Evolutionary conservation across 2,888 invertebrate species (phyloP), one percentile per base, ranked within the genome.

Genomic region (Seira sanloemensis): DNA sequence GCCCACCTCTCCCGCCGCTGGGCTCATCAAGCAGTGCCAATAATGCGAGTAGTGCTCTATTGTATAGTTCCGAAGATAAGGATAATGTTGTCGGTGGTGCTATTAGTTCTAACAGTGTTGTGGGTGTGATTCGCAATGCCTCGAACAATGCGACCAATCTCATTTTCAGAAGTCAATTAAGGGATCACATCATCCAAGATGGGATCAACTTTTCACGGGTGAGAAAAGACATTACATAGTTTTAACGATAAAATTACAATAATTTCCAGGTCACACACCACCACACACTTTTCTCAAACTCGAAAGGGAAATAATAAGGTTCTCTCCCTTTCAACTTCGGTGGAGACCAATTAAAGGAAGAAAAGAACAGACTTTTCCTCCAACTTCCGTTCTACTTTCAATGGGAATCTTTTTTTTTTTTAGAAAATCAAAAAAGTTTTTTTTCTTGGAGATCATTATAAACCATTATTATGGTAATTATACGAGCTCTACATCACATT

Each of bases 191-290:
- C 73, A 86, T 87, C 73, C 88, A 87, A 68, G 88, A 88, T 77
- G 86, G 87, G 76, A 86, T 88, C 80, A 86, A 87, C 78, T 86
- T 88, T 86, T 88, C 88, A 68, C 79, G 88, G 86, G 88, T 88
- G 74, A 88, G 86, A 71, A 19, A 58, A 4, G 37, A 37, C n/a
- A n/a, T n/a, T n/a, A n/a, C n/a, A n/a, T n/a, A 37, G 5, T 37
- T 37, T 37, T 37, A n/a, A n/a, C n/a, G n/a, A 37, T 37, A 37
- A 12, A 37, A 4, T 37, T 37, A 12, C 4, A n/a, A 37, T 7
- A 37, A 37, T 4, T 37, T 37, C 37, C 37, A 37, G 37, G 37
- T 37, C 37, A 37, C 37, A 7, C n/a, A 18, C 5, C n/a, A 58
- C 5, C n/a, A 16, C 46, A 16, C 21, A 25, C 19, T 71, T 73